A percentile compares a stretch with the other conserved stretches of the same genome.
phyloP scores from a whole-genome alignment of 2,113 vertebrate genomes.

The Cyprinodon variegatus region DNA sequence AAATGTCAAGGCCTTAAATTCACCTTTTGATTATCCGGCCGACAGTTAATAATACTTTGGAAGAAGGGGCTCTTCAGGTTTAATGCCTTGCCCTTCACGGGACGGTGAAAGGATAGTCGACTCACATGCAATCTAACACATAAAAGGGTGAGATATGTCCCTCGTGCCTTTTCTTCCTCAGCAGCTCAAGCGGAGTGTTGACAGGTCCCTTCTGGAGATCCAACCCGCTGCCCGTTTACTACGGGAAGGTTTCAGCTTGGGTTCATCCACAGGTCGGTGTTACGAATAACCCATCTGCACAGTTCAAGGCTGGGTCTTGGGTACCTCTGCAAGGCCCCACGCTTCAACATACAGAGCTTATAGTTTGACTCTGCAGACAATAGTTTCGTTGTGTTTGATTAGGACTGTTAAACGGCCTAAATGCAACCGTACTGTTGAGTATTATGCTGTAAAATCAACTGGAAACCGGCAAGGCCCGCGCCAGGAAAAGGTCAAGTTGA shows the following conservation, averaged over 20 bases:
- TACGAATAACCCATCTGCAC: slow-evolving; percentile 23
- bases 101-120: slow-evolving; percentile 18
- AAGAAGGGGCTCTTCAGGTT: slow-evolving; percentile 7
- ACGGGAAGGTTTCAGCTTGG: slow-evolving; percentile 48
- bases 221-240: slow-evolving; percentile 25
- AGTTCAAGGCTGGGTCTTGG: slow-evolving; percentile 20
- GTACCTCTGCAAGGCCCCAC: slow-evolving; percentile 17
- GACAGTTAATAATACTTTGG: not conserved
- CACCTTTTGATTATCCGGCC: slow-evolving; percentile 2
- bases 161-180: slow-evolving; percentile 37
- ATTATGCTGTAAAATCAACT: slow-evolving; percentile 5
- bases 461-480: slow-evolving; percentile 1
- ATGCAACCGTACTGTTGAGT: slow-evolving; percentile 3
- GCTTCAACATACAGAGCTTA: slow-evolving; percentile 2
- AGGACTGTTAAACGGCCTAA: slow-evolving; percentile 5
- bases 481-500: slow-evolving; percentile 22
- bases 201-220: slow-evolving; percentile 50
- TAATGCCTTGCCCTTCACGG: slow-evolving; percentile 22
- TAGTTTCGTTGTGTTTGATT: slow-evolving; percentile 16
- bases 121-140: slow-evolving; percentile 31
- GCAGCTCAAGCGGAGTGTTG: slow-evolving; percentile 52
- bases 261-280: slow-evolving; percentile 57
- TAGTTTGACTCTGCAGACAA: slow-evolving; percentile 27
- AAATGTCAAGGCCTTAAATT: not conserved
- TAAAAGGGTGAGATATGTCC: slow-evolving; percentile 54